Base-by-base conservation (phyloP, 2,113 vertebrate species). In the Ptychochromis oligacanthus region DNA sequence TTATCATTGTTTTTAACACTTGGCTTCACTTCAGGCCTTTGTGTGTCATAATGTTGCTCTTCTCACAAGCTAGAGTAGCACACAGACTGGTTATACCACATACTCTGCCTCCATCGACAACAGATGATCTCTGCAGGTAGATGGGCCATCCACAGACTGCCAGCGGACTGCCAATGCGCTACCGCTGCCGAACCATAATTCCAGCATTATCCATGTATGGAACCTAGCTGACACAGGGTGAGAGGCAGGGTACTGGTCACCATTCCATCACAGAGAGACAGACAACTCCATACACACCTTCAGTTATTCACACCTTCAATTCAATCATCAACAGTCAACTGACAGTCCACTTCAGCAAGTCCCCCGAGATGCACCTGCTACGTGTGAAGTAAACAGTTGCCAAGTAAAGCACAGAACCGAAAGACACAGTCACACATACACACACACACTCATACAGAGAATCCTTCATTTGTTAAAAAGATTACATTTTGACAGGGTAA, bases 401-500 rank as follows among this genome's bases (percentile, higher is more conserved):
- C 13, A 13, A 46, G 18, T 54, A 5, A 72, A n/a, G 17, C 6
- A 31, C 34, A n/a, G 46, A 54, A 31, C 31, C 13, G 17, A 52
- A 4, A 28, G 24, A 72, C 67, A 18, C 3, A 34, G 67, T 14
- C 2, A 10, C 24, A 31, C 24, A 20, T 46, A n/a, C 28, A 31
- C 28, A 31, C 28, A 4, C 36, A 9, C 67, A 34, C 43, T 34
- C 46, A 49, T 20, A 13, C 43, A 72, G 26, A 54, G 18, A 54
- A 54, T 54, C 67, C 46, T 49, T 72, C 18, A 72, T 54, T 54
- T 72, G 18, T 72, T 54, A 54, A 72, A 54, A 5, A 72, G 67
- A 72, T 83, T 77, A 89, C 76, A 74, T 81, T 89, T 82, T 77
- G 55, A 85, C 80, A 77, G 26, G 34, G 24, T 40, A 65, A 81